Conservation (phyloP, 1,140 invertebrate genomes). For the Yoshiicerus persimilis region DNA sequence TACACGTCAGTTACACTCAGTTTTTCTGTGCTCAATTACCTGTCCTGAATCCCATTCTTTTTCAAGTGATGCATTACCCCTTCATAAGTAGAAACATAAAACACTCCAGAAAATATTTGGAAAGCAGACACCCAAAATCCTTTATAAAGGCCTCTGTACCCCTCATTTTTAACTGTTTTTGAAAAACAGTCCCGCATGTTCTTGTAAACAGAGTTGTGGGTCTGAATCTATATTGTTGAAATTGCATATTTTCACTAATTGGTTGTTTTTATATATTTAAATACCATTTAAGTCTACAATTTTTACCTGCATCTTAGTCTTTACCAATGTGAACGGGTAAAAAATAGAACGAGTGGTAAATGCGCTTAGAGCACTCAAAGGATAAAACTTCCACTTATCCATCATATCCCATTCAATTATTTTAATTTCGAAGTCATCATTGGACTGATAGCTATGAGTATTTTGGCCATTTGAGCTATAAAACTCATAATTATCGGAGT, state of each 20-base stretch:
- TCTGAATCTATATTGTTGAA: conserved; percentile 26
- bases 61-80: conserved; percentile 79
- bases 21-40: conserved; percentile 61
- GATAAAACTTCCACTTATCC: conserved; percentile 91
- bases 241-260: neutral
- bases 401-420: conserved; percentile 99
- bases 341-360: conserved; percentile 85
- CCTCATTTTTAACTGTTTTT: conserved; percentile 88
- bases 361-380: conserved; percentile 82
- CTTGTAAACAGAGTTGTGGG: conserved; percentile 50
- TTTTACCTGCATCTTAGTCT: conserved; percentile 85
- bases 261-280: neutral
- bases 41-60: conserved; percentile 59
- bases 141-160: conserved; percentile 81
- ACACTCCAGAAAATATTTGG: conserved; percentile 80
- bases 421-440: conserved; percentile 56
- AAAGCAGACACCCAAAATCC: conserved; percentile 94
- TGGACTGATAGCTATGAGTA: neutral
- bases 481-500: neutral
- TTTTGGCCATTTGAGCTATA: neutral
- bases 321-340: conserved; percentile 95
- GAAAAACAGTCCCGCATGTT: conserved; percentile 86
- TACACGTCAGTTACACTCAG: too few species aligned
- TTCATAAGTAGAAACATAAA: conserved; percentile 96
- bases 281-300: neutral